Evolutionary conservation across 2,888 invertebrate genomes (phyloP).

Genomic region (Xestia c-nigrum): DNA sequence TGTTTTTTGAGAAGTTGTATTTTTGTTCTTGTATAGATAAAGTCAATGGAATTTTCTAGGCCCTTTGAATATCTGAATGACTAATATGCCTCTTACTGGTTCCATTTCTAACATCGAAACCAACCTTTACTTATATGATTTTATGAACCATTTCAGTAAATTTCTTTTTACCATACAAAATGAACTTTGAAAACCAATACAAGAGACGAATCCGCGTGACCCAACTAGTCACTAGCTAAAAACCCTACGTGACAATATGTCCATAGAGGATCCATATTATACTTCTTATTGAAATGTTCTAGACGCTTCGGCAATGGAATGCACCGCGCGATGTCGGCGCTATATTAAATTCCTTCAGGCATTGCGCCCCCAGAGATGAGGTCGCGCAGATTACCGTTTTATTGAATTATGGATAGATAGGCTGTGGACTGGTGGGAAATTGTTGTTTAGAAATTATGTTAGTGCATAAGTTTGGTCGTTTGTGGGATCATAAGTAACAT

Average conservation of each 20-base stretch:
- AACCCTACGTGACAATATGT: slow-evolving; percentile 60
- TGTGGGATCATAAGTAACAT: neutral
- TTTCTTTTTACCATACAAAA: neutral
- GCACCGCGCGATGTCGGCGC: slow-evolving; percentile 64
- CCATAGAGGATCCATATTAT: slow-evolving; percentile 21
- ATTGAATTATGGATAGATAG: slow-evolving; percentile 53
- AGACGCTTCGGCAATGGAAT: slow-evolving; percentile 66
- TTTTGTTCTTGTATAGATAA: neutral
- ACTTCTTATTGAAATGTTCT: slow-evolving; percentile 48
- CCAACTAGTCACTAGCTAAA: slow-evolving; percentile 9
- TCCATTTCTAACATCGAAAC: neutral
- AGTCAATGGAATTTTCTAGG: neutral
- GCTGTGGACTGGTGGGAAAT: slow-evolving; percentile 19
- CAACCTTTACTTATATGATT: neutral
- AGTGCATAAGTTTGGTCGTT: neutral
- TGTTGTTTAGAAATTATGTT: neutral
- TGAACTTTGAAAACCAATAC: neutral
- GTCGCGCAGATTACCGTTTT: slow-evolving; percentile 62
- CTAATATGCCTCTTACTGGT: neutral
- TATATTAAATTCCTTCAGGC: slow-evolving; percentile 84
- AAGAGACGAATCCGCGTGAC: neutral
- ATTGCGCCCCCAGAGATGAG: slow-evolving; percentile 65
- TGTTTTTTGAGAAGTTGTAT: neutral
- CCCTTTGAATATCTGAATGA: neutral
- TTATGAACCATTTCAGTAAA: neutral